Evolutionary conservation across 1,140 invertebrate genomes (phyloP).

Genomic region (Oreohelix idahoensis): DNA sequence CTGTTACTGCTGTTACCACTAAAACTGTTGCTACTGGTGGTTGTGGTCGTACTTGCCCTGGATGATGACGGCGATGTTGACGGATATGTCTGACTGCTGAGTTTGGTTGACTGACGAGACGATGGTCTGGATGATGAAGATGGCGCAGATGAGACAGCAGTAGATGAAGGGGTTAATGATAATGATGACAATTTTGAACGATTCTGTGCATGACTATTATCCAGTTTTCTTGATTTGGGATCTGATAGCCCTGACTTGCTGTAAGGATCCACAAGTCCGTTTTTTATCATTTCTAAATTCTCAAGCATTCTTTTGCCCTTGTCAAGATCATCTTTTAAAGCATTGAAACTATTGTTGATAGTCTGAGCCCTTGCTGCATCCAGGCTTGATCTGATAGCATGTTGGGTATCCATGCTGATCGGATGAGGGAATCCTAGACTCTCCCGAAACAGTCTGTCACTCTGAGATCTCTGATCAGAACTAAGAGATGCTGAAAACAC

Average conservation of each 20-base stretch:
- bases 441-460: constrained; percentile 23
- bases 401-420: constrained; percentile 30
- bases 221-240: constrained; percentile 26
- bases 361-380: constrained; percentile 36
- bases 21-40: constrained; percentile 5
- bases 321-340: constrained; percentile 35
- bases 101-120: constrained; percentile 32
- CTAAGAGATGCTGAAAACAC: neutral
- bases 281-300: constrained; percentile 39
- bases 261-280: constrained; percentile 32
- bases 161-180: neutral
- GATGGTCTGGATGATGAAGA: constrained; percentile 33
- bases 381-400: constrained; percentile 32
- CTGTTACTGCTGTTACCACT: neutral
- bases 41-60: neutral
- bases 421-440: constrained; percentile 19
- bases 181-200: constrained; percentile 15
- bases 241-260: constrained; percentile 2
- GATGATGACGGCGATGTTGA: constrained; percentile 25
- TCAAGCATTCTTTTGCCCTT: constrained; percentile 40
- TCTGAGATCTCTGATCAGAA: constrained; percentile 4
- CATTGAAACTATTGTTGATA: constrained; percentile 37
- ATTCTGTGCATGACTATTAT: constrained; percentile 25
- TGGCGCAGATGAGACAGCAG: constrained; percentile 7
- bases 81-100: constrained; percentile 2